These are phyloP conservation scores for Pelodiscus sinensis DNA, from an alignment of 2,113 vertebrate species.

Conservation along the genomic window DNA sequence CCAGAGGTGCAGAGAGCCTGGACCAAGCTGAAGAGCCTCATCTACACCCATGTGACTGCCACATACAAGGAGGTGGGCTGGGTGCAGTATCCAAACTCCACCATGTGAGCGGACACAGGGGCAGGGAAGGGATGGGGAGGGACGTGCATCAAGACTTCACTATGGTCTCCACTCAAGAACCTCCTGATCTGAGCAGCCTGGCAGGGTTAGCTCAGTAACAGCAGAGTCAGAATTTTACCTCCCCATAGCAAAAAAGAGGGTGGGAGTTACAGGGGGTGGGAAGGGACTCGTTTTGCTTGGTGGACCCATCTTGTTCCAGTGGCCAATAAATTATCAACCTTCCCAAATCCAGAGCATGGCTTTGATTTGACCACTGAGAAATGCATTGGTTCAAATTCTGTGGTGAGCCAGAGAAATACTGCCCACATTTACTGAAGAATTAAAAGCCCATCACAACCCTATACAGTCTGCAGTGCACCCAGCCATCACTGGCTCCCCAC, in stretches of 20 bases:
- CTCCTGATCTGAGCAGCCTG: slow-evolving; percentile 32
- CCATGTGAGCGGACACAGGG: slow-evolving; percentile 83
- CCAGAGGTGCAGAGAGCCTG: slow-evolving; percentile 90
- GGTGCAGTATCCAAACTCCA: slow-evolving; percentile 92
- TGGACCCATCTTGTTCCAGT: slow-evolving; percentile 31
- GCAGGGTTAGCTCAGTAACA: slow-evolving; percentile 25
- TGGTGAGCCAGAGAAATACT: rapidly evolving
- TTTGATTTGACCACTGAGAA: neutral
- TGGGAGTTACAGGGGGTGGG: neutral
- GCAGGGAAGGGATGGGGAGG: slow-evolving; percentile 54
- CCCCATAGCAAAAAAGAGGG: slow-evolving; percentile 45
- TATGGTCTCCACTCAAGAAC: slow-evolving; percentile 61
- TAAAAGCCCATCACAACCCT: neutral
- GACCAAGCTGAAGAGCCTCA: slow-evolving; percentile 89
- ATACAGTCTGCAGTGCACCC: neutral
- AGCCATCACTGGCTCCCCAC: neutral
- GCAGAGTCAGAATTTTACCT: slow-evolving; percentile 57
- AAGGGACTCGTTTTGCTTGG: neutral
- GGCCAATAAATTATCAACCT: neutral
- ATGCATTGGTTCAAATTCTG: neutral
- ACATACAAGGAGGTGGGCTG: slow-evolving; percentile 97
- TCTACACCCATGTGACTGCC: slow-evolving; percentile 92
- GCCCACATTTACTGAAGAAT: rapidly evolving
- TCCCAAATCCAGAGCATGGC: neutral
- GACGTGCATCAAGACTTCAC: slow-evolving; percentile 59